These are phyloP conservation scores for Callipepla squamata DNA, from an alignment of 2,113 vertebrate genomes.

Conservation along the genomic window DNA sequence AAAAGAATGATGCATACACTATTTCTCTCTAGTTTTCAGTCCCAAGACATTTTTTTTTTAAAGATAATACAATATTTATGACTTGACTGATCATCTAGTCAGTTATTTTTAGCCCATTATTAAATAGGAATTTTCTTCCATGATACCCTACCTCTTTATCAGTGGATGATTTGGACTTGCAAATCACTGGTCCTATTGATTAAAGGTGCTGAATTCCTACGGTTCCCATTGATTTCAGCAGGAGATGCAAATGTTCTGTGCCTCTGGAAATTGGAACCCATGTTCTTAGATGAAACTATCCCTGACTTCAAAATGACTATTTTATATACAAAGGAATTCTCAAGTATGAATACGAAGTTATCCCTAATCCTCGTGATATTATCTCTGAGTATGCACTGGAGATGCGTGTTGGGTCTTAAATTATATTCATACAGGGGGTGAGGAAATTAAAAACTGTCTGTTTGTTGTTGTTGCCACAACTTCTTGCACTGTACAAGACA, in stretches of 20 bases:
- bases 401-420: constrained; percentile 2
- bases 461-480: background rate
- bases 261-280: constrained; percentile 44
- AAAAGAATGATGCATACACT: background rate
- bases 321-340: constrained; percentile 61
- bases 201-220: constrained; percentile 44
- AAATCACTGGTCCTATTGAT: constrained; percentile 54
- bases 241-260: constrained; percentile 37
- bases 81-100: background rate
- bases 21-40: background rate
- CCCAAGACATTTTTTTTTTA: background rate
- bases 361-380: background rate
- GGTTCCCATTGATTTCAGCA: constrained; percentile 52
- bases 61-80: background rate
- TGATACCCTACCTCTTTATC: constrained; percentile 8
- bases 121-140: constrained; percentile 9
- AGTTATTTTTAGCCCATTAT: constrained; percentile 34
- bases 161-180: constrained; percentile 38
- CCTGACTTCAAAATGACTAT: constrained; percentile 36
- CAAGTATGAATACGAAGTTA: constrained; percentile 14
- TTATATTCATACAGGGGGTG: background rate
- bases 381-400: constrained; percentile 18
- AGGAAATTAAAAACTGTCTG: constrained; percentile 33
- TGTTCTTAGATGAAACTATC: constrained; percentile 45
- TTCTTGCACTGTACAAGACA: background rate